Evolutionary conservation across 2,113 vertebrate species (phyloP), one percentile per base, ranked within the genome.

Genomic region (Lates calcarifer): DNA sequence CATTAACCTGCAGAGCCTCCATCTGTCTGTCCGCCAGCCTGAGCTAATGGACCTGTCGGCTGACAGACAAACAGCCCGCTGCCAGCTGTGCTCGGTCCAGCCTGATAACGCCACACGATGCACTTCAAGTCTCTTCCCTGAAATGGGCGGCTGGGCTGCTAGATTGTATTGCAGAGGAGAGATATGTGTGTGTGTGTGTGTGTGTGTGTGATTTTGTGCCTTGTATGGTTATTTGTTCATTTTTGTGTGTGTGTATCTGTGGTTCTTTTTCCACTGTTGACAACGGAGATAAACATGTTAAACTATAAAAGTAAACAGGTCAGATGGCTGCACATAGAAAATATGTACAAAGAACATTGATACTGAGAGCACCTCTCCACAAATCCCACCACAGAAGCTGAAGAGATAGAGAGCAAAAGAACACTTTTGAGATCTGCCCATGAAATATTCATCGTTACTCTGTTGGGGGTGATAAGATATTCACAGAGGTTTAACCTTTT

Each of bases 181-280:
- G 37, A 33, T 5, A 9, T 31, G 18, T 24, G 13, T 53, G 75
- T 75, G 63, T 68, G 61, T 58, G 18, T 53, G 11, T 77, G 65
- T 31, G 45, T 69, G 28, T 0, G 22, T 37, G 10, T 20, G 45
- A 70, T n/a, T 29, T 57, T 70, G 77, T 37, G 31, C 84, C 77
- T 87, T 90, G 62, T 89, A 84, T 51, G 83, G 90, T 74, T 90
- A 78, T 90, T 92, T 91, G 61, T 81, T 81, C 49, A 70, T 77
- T 87, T 89, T 85, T 81, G 20, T 80, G 62, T 83, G 84, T 86
- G 68, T 87, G 41, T 81, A 71, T 88, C 84, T 75, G 64, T 74
- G 82, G 56, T 79, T 47, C 66, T 83, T 91, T 93, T 93, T 93
- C 90, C 87, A 88, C 71, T 87, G 89, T 82, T 90, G 89, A 93